phyloP scores from a whole-genome alignment of 2,113 vertebrate species.

The Melanotaenia duboulayi region DNA sequence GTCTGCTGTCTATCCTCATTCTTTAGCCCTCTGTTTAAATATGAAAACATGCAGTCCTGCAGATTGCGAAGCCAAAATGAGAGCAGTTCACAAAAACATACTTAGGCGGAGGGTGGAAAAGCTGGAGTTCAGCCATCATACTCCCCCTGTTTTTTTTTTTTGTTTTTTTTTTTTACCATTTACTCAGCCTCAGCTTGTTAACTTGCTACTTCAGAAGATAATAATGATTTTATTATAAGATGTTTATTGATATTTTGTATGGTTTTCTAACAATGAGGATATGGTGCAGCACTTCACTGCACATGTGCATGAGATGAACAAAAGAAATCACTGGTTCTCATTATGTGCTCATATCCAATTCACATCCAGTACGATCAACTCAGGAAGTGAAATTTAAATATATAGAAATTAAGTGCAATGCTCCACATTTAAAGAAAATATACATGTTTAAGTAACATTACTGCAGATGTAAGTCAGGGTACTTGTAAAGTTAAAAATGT shows the following conservation, averaged over 20 bases:
- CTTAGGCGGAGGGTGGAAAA: slow-evolving; percentile 20
- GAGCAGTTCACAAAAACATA: not conserved
- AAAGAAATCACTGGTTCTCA: slow-evolving; percentile 6
- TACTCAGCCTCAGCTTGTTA: slow-evolving; percentile 31
- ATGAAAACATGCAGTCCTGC: slow-evolving; percentile 17
- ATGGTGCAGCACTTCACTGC: not conserved
- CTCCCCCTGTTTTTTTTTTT: not conserved
- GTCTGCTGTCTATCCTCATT: slow-evolving; percentile 31
- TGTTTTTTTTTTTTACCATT: not conserved
- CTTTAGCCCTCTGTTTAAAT: slow-evolving; percentile 21
- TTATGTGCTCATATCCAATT: slow-evolving; percentile 28
- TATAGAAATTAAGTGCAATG: slow-evolving; percentile 23
- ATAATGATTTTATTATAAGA: slow-evolving; percentile 8
- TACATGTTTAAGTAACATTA: slow-evolving; percentile 1
- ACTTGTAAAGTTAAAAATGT: not conserved
- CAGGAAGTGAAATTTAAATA: slow-evolving; percentile 70
- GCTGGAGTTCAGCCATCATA: slow-evolving; percentile 17
- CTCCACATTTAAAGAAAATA: slow-evolving; percentile 10
- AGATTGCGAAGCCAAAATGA: not conserved
- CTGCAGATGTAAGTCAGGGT: not conserved
- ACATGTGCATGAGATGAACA: not conserved
- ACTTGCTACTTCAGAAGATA: slow-evolving; percentile 33
- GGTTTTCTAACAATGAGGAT: slow-evolving; percentile 18
- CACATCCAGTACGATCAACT: slow-evolving; percentile 65
- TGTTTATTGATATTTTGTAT: slow-evolving; percentile 3